Evolutionary conservation across 2,797 vertebrate species (phyloP).

Genomic region (Spinibarbus caldwelli): DNA sequence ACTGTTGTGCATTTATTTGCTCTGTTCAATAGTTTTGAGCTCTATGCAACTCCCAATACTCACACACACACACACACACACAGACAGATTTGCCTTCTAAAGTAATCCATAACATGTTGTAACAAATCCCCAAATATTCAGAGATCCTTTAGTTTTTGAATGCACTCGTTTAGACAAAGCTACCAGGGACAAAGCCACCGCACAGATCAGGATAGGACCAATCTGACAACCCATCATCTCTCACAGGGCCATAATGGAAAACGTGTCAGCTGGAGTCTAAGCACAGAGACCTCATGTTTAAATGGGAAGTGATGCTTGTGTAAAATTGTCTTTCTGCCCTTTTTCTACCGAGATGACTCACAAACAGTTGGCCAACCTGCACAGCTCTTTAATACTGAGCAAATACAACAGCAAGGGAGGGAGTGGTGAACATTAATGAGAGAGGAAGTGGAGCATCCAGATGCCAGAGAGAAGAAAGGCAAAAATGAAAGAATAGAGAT

Average conservation of each 20-base stretch:
- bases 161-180: conserved; percentile 24
- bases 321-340: conserved; percentile 46
- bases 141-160: conserved; percentile 24
- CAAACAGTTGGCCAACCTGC: conserved; percentile 42
- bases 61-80: not conserved
- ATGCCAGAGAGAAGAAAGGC: conserved; percentile 20
- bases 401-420: conserved; percentile 49
- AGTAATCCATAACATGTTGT: conserved; percentile 4
- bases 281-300: conserved; percentile 26
- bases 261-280: conserved; percentile 34
- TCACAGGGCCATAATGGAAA: conserved; percentile 27
- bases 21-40: not conserved
- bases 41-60: not conserved
- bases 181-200: conserved; percentile 28
- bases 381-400: conserved; percentile 49
- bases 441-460: conserved; percentile 55
- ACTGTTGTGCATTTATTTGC: conserved; percentile 3
- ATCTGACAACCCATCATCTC: conserved; percentile 49
- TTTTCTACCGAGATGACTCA: conserved; percentile 54
- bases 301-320: conserved; percentile 48
- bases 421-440: conserved; percentile 53
- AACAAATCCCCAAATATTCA: conserved; percentile 21
- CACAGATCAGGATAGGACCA: conserved; percentile 26
- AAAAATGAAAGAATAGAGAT: not conserved
- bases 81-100: not conserved